Conservation (phyloP, 2,888 invertebrate species). For the Miltochrista miniata region DNA sequence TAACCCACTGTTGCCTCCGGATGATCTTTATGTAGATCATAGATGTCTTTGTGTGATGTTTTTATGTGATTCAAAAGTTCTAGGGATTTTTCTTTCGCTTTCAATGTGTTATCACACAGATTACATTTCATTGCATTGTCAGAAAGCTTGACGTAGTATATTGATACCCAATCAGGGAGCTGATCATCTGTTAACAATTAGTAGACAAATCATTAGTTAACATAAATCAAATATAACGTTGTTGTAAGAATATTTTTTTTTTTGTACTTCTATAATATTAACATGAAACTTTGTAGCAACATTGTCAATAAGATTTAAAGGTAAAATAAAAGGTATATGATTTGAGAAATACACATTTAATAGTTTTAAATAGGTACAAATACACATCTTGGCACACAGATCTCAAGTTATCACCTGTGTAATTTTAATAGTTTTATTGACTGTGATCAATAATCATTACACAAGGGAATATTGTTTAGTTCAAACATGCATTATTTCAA, state of each 20-base stretch:
- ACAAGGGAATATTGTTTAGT: too few relatives aligned
- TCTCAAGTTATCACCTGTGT: not conserved
- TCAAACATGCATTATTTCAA: too few relatives aligned
- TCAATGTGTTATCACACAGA: slow-evolving; percentile 56
- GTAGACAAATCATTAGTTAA: not conserved
- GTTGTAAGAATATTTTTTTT: too few relatives aligned
- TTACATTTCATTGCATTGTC: slow-evolving; percentile 59
- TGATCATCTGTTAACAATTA: slow-evolving; percentile 26
- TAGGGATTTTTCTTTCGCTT: slow-evolving; percentile 47
- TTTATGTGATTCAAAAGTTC: slow-evolving; percentile 59
- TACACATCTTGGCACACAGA: not conserved
- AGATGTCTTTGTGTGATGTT: slow-evolving; percentile 59
- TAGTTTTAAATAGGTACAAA: not conserved
- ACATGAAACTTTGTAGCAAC: not conserved
- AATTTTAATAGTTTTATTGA: not conserved
- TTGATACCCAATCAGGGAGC: slow-evolving; percentile 66
- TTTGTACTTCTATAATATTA: too few relatives aligned
- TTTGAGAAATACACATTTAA: not conserved
- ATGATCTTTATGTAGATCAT: slow-evolving; percentile 68
- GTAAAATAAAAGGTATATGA: not conserved
- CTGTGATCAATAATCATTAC: not conserved
- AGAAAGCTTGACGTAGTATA: slow-evolving; percentile 56
- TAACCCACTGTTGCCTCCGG: slow-evolving; percentile 65
- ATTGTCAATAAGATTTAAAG: not conserved
- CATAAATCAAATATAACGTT: too few relatives aligned